Conservation (phyloP, 35 echinoderm and acorn worm species). For the Lytechinus variegatus region DNA sequence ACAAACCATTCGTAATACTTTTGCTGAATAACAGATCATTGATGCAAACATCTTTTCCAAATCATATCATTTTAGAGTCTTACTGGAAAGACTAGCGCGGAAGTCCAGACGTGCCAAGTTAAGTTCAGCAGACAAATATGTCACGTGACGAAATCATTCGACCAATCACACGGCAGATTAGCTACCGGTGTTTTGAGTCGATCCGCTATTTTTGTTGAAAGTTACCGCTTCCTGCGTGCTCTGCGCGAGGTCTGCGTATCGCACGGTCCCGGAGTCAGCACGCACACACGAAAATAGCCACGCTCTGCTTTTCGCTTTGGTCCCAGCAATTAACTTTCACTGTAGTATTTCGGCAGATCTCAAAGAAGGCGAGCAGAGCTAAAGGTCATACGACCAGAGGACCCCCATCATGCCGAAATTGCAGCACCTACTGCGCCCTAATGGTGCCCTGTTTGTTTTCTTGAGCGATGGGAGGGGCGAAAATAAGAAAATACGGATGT, state of each 20-base stretch:
- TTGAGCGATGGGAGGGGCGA: slow-evolving; percentile 5
- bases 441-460: slow-evolving; percentile 31
- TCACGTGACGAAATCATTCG: not conserved
- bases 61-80: not conserved
- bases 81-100: not conserved
- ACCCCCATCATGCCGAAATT: slow-evolving; percentile 33
- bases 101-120: not conserved
- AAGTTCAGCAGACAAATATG: not conserved
- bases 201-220: not conserved
- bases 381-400: slow-evolving; percentile 28
- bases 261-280: not conserved
- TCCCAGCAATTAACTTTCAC: slow-evolving; percentile 42
- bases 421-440: slow-evolving; percentile 3
- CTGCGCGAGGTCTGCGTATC: not conserved
- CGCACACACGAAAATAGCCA: not conserved
- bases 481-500: slow-evolving; percentile 28
- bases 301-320: not conserved
- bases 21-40: not conserved
- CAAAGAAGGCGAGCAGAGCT: not conserved
- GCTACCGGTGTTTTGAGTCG: not conserved
- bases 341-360: slow-evolving; percentile 23
- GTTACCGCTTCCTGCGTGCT: not conserved
- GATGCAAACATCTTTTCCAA: not conserved
- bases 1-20: not conserved
- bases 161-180: not conserved